phyloP scores from a whole-genome alignment of 1,140 invertebrate genomes.

The Macrostomum lignano region DNA sequence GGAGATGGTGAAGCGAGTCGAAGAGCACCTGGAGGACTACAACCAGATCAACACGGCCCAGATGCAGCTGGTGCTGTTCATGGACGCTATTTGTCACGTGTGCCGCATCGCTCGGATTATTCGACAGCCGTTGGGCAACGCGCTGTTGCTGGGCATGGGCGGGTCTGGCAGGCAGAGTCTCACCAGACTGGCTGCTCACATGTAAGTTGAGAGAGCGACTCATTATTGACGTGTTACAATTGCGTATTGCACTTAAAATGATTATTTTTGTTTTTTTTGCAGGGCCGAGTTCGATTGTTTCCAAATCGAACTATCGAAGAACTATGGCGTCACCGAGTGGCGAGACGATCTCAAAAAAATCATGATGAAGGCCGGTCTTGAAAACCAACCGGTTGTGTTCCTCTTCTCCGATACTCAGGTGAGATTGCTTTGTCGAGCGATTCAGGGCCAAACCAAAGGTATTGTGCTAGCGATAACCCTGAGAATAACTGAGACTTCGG shows the following conservation, averaged over 20 bases:
- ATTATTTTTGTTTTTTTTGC: constrained; percentile 8
- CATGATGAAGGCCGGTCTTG: constrained; percentile 27
- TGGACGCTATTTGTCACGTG: constrained; percentile 25
- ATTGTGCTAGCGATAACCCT: too few relatives aligned
- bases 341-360: constrained; percentile 25
- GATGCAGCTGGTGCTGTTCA: constrained; percentile 37
- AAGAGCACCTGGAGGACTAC: constrained; percentile 47
- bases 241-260: too few relatives aligned
- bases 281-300: constrained; percentile 27
- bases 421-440: too few relatives aligned
- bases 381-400: constrained; percentile 25
- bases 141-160: constrained; percentile 27
- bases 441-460: too few relatives aligned
- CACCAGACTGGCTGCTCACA: constrained; percentile 22
- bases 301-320: constrained; percentile 27
- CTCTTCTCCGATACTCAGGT: constrained; percentile 29
- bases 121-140: constrained; percentile 27
- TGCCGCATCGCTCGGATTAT: constrained; percentile 25
- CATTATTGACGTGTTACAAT: neutral
- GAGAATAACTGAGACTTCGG: too few relatives aligned
- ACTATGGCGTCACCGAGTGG: constrained; percentile 27
- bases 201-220: constrained; percentile 13
- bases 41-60: constrained; percentile 41
- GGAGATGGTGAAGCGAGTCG: constrained; percentile 21
- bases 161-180: constrained; percentile 24